These are phyloP conservation scores for Morone saxatilis DNA, from an alignment of 2,113 vertebrate genomes.

Conservation along the genomic window DNA sequence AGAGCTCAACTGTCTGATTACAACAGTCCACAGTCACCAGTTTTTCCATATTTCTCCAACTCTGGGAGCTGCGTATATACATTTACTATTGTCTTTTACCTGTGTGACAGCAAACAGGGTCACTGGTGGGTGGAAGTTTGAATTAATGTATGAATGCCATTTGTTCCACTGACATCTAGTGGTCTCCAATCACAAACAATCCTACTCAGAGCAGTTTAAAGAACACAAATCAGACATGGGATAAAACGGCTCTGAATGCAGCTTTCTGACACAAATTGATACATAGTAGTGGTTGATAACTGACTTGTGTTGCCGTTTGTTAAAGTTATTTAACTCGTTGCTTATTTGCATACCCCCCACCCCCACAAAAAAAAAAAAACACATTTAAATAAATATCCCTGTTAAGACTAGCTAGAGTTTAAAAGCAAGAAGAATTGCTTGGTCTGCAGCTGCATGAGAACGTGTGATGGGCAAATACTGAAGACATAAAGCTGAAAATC, in stretches of 20 bases:
- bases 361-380: no score
- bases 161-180: conserved; percentile 66
- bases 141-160: neutral
- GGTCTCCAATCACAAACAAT: conserved; percentile 18
- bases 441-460: neutral
- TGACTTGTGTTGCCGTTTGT: neutral
- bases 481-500: no score
- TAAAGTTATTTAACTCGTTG: neutral
- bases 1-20: neutral
- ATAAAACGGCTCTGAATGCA: neutral
- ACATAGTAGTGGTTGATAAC: neutral
- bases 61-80: neutral
- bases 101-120: no score
- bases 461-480: neutral
- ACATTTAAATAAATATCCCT: neutral
- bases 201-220: neutral
- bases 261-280: neutral
- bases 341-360: neutral
- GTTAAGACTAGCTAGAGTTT: neutral
- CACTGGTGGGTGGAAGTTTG: neutral
- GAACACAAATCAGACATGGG: neutral
- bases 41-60: neutral
- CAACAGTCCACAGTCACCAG: neutral
- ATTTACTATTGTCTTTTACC: neutral
- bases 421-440: neutral